phyloP scores from a whole-genome alignment of 2,113 vertebrate genomes.

The Bos javanicus region DNA sequence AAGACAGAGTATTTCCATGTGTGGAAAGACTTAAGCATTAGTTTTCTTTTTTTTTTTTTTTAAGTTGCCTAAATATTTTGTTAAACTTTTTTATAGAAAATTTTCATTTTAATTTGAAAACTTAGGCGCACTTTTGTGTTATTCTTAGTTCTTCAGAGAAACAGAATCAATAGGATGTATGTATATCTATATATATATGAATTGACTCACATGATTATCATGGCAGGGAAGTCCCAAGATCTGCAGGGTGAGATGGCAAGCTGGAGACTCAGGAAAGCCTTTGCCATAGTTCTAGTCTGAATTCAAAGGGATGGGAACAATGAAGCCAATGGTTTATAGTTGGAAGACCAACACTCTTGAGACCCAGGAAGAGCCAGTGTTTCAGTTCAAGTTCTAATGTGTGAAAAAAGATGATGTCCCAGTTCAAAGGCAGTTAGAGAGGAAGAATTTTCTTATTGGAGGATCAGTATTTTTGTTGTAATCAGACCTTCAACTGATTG shows the following conservation, averaged over 20 bases:
- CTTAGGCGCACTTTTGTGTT: not conserved
- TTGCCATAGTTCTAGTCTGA: not conserved
- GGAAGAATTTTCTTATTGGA: not conserved
- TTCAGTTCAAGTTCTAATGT: not conserved
- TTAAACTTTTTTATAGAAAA: not conserved
- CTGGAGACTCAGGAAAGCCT: not conserved
- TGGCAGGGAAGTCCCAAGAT: not conserved
- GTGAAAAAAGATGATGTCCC: not conserved
- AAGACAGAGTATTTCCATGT: not conserved
- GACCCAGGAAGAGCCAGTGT: not conserved
- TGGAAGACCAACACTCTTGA: not conserved
- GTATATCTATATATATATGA: not conserved
- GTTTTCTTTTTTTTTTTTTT: not conserved
- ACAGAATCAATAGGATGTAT: conserved; percentile 82
- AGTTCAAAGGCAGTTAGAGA: not conserved
- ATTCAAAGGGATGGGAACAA: not conserved
- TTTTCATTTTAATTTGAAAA: not conserved
- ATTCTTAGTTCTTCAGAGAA: not conserved
- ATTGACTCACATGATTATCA: not conserved
- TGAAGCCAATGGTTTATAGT: not conserved
- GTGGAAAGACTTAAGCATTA: not conserved
- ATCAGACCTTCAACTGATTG: not conserved
- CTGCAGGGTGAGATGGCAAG: not conserved
- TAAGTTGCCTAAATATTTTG: not conserved
- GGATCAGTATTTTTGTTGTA: not conserved